Base-by-base conservation (phyloP, 2,797 vertebrate genomes). In the Florisuga fusca region DNA sequence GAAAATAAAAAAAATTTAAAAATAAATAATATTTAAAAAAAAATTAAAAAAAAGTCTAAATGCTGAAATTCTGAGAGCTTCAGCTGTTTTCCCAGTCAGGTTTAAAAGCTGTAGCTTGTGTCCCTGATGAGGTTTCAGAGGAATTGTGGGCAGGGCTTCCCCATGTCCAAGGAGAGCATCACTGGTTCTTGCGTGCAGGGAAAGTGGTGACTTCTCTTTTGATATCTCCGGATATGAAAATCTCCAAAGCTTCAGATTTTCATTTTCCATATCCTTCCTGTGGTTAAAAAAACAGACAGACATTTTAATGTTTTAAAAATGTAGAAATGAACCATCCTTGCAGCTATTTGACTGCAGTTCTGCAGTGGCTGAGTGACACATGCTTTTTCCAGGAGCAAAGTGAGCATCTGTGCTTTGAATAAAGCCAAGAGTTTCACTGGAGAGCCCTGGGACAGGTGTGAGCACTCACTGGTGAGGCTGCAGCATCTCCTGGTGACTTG, bases 291-390 rank as follows among this genome's bases (percentile, higher is more conserved):
- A 50, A 11, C 48, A 22, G 48, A 50, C 48, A 50, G 48, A 50
- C 20, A 50, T 22, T 46, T 22, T 46, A 22, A 21, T 54, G 27
- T 50, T 73, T 64, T 67, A 23, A 13, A 85, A 51, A 10, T 26
- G 11, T 48, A 81, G 50, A 55, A 84, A 55, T 0, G 0, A 86
- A 34, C 29, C 9, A 38, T n/a, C 12, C 58, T 72, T 2, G 1
- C 11, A 80, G n/a, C 15, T 66, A 73, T 17, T 58, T 75, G 50
- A 51, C 43, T 27, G 10, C 34, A 34, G 31, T 20, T 62, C 29
- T 67, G 45, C 48, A 55, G 59, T 5, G 12, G 33, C 51, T 91
- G 43, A 59, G 53, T 67, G 76, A 26, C 45, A 66, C 7, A 5
- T 10, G 38, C 61, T 79, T 83, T 82, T 85, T 69, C 31, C 48